Percentiles rank a stretch among this genome's conserved stretches.
Conservation (phyloP, 2,888 invertebrate genomes). For the Anorthoa munda region DNA sequence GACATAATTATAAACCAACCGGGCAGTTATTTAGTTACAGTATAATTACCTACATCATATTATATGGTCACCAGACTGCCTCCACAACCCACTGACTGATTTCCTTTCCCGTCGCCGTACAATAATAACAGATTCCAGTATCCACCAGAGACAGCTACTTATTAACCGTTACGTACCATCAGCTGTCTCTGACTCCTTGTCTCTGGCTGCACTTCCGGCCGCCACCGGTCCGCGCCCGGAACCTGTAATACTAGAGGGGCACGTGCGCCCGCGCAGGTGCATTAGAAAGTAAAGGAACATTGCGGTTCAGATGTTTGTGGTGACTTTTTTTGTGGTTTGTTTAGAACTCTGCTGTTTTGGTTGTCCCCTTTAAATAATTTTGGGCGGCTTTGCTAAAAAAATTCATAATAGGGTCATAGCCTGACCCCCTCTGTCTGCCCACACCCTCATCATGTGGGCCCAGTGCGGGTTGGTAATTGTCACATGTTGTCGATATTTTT, state of each 20-base stretch:
- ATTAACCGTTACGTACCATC: slow-evolving; percentile 13
- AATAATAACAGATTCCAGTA: not conserved
- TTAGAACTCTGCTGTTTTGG: not conserved
- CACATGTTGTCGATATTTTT: too few species aligned
- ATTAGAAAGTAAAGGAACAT: slow-evolving; percentile 40
- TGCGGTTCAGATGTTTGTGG: slow-evolving; percentile 18
- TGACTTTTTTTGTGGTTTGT: slow-evolving; percentile 14
- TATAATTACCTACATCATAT: not conserved
- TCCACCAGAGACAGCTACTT: slow-evolving; percentile 5
- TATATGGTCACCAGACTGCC: not conserved
- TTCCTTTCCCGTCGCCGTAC: not conserved
- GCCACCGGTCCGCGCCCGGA: slow-evolving; percentile 23
- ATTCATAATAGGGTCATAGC: not conserved
- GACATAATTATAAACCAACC: too few species aligned
- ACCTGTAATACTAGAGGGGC: slow-evolving; percentile 41
- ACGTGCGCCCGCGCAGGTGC: slow-evolving; percentile 52
- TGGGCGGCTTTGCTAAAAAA: not conserved
- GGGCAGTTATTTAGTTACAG: too few species aligned
- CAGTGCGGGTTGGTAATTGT: too few species aligned
- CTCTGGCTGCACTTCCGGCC: slow-evolving; percentile 34
- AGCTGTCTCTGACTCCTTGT: slow-evolving; percentile 33
- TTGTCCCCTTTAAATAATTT: not conserved
- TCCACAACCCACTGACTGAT: slow-evolving; percentile 5
- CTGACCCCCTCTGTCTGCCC: too few species aligned
- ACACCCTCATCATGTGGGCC: too few species aligned